Evolutionary conservation across 2,113 vertebrate genomes (phyloP), one percentile per base, ranked within the genome.

Genomic region (Cyprinodon tularosa): DNA sequence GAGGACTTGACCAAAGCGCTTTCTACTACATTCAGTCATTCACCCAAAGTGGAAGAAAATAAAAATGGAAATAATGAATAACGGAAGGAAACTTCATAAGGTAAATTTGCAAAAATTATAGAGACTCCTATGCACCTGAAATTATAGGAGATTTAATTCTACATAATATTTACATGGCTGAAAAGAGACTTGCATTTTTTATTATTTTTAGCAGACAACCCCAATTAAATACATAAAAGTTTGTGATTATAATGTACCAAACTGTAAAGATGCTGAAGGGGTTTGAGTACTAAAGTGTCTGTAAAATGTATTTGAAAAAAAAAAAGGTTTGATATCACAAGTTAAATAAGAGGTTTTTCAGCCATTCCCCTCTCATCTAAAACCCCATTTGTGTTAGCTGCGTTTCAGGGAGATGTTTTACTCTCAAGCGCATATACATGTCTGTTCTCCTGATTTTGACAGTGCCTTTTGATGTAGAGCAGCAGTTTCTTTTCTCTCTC

Each of bases 391-490:
- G 71, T 62, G 66, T 66, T 80, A 71, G 37, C 62, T 39, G 66
- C 63, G 71, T 77, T 53, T 40, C 61, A 45, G 45, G 3, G 0
- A 74, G 42, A 72, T 66, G 29, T 78, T 84, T 82, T 81, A 74
- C 84, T 68, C 77, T 77, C 47, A 48, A 76, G 48, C 71, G n/a
- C 50, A 76, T 74, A 74, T 66, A 80, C 68, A 81, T 76, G 72
- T 83, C 72, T 67, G 48, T 69, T 84, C 86, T 88, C 88, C 82
- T 76, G 47, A 17, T 74, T 90, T 83, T 83, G 81, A 89, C 84
- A 85, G 80, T 39, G 53, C 53, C 47, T 77, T 69, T 63, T 89
- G 87, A 87, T 86, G 78, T 66, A 53, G 71, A 3, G 1, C 38
- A n/a, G 70, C 47, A 44, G 67, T 84, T 68, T 45, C 62, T 72